These are phyloP conservation scores for Antennarius maculatus DNA, from an alignment of 2,797 vertebrate species.

Conservation along the genomic window DNA sequence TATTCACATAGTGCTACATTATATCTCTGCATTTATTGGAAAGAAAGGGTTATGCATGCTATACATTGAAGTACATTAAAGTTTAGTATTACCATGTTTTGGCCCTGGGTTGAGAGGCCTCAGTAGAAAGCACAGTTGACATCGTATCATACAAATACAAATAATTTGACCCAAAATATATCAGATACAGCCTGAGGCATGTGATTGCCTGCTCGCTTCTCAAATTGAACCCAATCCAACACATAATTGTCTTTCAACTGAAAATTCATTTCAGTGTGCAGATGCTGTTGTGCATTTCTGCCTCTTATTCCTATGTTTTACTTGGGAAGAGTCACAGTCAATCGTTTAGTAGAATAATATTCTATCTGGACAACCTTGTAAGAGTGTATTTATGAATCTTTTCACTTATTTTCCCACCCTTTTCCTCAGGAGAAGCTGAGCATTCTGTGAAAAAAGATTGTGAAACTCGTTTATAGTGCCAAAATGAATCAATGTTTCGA, in stretches of 20 bases:
- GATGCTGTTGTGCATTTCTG: slow-evolving; percentile 5
- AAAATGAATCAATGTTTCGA: not conserved
- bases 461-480: not conserved
- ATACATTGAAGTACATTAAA: too few relatives aligned
- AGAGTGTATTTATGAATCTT: not conserved
- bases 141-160: too few relatives aligned
- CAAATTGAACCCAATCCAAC: not conserved
- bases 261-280: slow-evolving; percentile 6
- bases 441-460: not conserved
- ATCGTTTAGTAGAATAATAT: slow-evolving; percentile 1
- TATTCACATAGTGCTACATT: too few relatives aligned
- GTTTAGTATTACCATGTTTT: too few relatives aligned
- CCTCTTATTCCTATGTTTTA: slow-evolving; percentile 6
- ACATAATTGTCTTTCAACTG: slow-evolving; percentile 5
- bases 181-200: not conserved
- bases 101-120: too few relatives aligned
- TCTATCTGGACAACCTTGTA: not conserved
- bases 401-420: not conserved
- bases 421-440: not conserved
- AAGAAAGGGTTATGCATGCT: too few relatives aligned
- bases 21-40: too few relatives aligned
- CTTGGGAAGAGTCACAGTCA: not conserved
- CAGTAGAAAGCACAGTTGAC: too few relatives aligned
- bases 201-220: too few relatives aligned
- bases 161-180: too few relatives aligned